Conservation (phyloP, 1,140 invertebrate species). For the Druon quercuslanigerum region DNA sequence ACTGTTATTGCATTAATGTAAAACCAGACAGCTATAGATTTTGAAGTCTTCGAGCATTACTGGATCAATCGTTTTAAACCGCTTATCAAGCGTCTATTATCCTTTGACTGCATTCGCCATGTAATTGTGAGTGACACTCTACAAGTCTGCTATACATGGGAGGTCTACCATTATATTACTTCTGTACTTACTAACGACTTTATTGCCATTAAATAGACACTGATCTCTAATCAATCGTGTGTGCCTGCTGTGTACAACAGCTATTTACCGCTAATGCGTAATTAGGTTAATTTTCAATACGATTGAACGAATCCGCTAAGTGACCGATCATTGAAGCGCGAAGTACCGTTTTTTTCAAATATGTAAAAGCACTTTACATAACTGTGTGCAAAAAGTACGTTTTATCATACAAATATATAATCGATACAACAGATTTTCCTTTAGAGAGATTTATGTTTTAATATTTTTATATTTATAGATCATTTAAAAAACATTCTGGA, state of each 20-base stretch:
- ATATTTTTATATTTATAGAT: too few species aligned
- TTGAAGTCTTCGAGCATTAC: not conserved
- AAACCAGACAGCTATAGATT: not conserved
- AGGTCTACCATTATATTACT: conserved; percentile 35
- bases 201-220: conserved; percentile 41
- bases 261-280: conserved; percentile 13
- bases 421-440: too few species aligned
- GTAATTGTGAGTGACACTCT: conserved; percentile 4
- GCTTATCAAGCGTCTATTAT: not conserved
- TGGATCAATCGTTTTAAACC: not conserved
- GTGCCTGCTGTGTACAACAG: not conserved
- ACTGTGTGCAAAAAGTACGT: not conserved
- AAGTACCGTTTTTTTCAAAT: not conserved
- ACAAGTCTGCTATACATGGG: not conserved
- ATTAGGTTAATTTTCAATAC: conserved; percentile 9
- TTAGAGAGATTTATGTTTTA: too few species aligned
- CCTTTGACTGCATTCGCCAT: not conserved
- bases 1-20: not conserved
- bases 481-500: too few species aligned
- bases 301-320: not conserved
- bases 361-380: not conserved
- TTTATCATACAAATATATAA: not conserved
- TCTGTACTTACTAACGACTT: conserved; percentile 42
- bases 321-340: not conserved
- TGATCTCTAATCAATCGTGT: conserved; percentile 41